These are phyloP conservation scores for Gerris lacustris DNA, from an alignment of 2,888 invertebrate species.

Conservation along the genomic window DNA sequence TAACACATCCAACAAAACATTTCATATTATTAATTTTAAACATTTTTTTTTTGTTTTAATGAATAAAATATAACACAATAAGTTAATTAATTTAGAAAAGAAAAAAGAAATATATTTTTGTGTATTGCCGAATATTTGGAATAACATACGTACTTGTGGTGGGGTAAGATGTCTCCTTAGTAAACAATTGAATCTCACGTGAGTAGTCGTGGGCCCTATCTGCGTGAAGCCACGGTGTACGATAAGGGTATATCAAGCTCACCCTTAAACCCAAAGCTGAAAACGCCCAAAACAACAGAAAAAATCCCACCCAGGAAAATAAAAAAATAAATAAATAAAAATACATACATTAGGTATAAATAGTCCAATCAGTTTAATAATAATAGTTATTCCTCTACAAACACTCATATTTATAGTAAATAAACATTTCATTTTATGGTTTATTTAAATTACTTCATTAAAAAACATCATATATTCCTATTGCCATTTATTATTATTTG, in stretches of 20 bases:
- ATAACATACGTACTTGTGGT: conserved; percentile 24
- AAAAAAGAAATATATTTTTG: neutral
- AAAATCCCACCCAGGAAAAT: neutral
- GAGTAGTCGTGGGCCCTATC: conserved; percentile 21
- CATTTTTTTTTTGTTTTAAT: no score
- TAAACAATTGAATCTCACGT: conserved; percentile 23
- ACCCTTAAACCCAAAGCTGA: conserved; percentile 25
- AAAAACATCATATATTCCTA: no score
- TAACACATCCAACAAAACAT: no score
- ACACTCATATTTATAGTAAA: neutral
- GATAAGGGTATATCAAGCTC: conserved; percentile 22
- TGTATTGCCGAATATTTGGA: conserved; percentile 6
- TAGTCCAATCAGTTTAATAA: neutral
- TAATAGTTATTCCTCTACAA: neutral
- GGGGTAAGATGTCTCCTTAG: conserved; percentile 19
- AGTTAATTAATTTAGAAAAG: neutral
- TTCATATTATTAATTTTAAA: no score
- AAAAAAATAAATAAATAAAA: neutral
- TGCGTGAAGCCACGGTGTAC: conserved; percentile 23
- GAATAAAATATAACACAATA: no score
- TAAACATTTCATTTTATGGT: no score
- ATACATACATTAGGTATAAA: neutral
- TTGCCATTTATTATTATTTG: no score
- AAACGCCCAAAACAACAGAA: conserved; percentile 12
- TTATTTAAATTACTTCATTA: neutral